Percentiles rank a stretch among this genome's conserved stretches.
Evolutionary conservation across 2,797 vertebrate species (phyloP).

Genomic region (Podarcis siculus): DNA sequence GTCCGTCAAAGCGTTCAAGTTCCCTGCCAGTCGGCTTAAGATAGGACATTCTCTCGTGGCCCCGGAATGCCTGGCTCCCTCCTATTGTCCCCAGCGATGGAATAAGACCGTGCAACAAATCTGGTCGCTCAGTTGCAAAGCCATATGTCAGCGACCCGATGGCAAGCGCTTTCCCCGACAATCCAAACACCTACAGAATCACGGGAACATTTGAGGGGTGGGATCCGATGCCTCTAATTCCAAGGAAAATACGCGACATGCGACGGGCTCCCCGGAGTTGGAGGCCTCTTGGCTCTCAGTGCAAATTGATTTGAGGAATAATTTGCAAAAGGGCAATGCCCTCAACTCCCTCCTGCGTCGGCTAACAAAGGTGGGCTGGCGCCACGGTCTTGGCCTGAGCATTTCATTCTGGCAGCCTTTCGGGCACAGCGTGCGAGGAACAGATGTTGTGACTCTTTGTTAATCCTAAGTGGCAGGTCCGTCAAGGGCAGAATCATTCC

Average conservation of each 20-base stretch:
- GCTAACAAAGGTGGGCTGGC: not conserved
- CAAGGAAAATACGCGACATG: not conserved
- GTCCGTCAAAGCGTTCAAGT: conserved; percentile 86
- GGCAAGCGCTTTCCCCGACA: accelerated
- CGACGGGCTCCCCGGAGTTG: not conserved
- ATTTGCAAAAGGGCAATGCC: not conserved
- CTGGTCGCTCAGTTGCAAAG: not conserved
- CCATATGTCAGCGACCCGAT: conserved; percentile 30
- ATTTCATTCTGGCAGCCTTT: conserved; percentile 17
- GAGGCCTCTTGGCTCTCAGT: too few relatives aligned
- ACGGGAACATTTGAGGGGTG: not conserved
- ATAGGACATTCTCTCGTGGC: conserved; percentile 78
- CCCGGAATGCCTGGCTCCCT: not conserved
- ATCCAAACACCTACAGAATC: not conserved
- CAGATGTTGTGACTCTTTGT: conserved; percentile 50
- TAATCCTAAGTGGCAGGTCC: conserved; percentile 50
- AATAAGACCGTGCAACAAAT: not conserved
- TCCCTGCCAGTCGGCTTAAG: conserved; percentile 81
- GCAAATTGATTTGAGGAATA: too few relatives aligned
- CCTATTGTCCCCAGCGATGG: not conserved
- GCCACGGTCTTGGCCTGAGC: not conserved
- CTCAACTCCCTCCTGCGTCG: not conserved
- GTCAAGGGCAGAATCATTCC: conserved; percentile 31
- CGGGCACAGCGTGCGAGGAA: conserved; percentile 5
- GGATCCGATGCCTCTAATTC: conserved; percentile 55